A percentile compares a stretch with the other conserved stretches of the same genome.
Evolutionary conservation across 1,140 invertebrate species (phyloP).

Genomic region (Pseudoatta argentina): DNA sequence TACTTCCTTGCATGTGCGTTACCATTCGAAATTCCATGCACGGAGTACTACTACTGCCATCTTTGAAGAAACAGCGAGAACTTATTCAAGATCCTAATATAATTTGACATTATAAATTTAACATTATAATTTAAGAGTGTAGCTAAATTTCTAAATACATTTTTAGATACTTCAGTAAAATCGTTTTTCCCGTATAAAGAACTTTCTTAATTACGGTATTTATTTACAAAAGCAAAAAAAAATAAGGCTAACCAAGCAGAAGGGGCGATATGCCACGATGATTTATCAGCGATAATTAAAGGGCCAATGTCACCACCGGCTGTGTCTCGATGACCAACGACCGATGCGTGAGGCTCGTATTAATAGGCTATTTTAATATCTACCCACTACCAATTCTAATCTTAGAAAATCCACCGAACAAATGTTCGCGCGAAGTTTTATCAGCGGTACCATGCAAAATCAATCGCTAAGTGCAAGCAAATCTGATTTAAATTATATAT

Average conservation of each 20-base stretch:
- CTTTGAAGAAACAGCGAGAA: no score
- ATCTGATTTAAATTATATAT: constrained; percentile 15
- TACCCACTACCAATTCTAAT: constrained; percentile 39
- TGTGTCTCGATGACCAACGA: constrained; percentile 79
- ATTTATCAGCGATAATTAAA: constrained; percentile 82
- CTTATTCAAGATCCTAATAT: no score
- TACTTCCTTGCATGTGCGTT: no score
- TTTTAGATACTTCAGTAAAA: no score
- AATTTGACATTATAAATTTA: no score
- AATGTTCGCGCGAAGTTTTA: constrained; percentile 9
- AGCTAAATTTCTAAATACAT: no score
- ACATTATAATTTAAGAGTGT: no score
- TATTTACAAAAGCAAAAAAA: constrained; percentile 58
- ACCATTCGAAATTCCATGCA: no score
- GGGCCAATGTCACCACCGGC: constrained; percentile 77
- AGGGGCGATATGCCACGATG: constrained; percentile 64
- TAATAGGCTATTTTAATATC: constrained; percentile 78
- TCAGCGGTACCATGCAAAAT: constrained; percentile 53
- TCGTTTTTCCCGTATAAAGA: neutral
- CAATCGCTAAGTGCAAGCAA: neutral
- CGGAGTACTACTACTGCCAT: no score
- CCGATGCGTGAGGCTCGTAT: constrained; percentile 78
- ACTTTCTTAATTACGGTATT: neutral
- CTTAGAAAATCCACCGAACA: constrained; percentile 56
- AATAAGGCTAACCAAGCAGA: constrained; percentile 47